phyloP scores from a whole-genome alignment of 2,113 vertebrate genomes.

The Solea senegalensis region DNA sequence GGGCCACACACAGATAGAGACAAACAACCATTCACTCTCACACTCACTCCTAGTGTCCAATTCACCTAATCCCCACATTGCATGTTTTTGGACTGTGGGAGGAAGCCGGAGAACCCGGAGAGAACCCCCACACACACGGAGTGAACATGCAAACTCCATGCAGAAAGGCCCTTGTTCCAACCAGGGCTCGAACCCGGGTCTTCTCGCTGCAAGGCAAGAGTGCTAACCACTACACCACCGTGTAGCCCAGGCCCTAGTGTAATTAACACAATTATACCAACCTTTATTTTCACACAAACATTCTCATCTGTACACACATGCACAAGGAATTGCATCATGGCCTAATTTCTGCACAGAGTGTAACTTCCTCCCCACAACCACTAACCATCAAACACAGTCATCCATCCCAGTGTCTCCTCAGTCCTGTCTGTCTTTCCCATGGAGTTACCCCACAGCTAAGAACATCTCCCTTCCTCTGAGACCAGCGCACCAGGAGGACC shows the following conservation, averaged over 20 bases:
- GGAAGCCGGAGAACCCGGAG: too few relatives aligned
- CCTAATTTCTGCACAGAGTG: constrained; percentile 12
- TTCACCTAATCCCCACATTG: too few relatives aligned
- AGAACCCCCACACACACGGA: too few relatives aligned
- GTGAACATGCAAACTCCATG: too few relatives aligned
- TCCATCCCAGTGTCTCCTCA: constrained; percentile 39
- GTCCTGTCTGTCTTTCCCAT: constrained; percentile 45
- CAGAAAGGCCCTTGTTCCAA: too few relatives aligned
- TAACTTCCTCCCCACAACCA: constrained; percentile 50
- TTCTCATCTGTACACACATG: constrained; percentile 17
- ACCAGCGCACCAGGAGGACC: constrained; percentile 31
- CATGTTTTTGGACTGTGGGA: too few relatives aligned
- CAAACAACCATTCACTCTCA: too few relatives aligned
- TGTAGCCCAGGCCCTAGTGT: background rate
- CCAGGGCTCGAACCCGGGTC: too few relatives aligned
- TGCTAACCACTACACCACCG: too few relatives aligned
- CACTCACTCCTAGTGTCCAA: too few relatives aligned
- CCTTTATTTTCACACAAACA: constrained; percentile 40
- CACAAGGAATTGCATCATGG: constrained; percentile 39
- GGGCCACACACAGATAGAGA: too few relatives aligned
- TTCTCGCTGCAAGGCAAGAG: too few relatives aligned
- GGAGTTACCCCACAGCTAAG: constrained; percentile 28
- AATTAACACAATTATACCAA: constrained; percentile 33
- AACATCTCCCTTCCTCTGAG: constrained; percentile 40
- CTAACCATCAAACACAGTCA: constrained; percentile 44